Base-by-base conservation (phyloP, 1,140 invertebrate species). In the Nephotettix cincticeps region DNA sequence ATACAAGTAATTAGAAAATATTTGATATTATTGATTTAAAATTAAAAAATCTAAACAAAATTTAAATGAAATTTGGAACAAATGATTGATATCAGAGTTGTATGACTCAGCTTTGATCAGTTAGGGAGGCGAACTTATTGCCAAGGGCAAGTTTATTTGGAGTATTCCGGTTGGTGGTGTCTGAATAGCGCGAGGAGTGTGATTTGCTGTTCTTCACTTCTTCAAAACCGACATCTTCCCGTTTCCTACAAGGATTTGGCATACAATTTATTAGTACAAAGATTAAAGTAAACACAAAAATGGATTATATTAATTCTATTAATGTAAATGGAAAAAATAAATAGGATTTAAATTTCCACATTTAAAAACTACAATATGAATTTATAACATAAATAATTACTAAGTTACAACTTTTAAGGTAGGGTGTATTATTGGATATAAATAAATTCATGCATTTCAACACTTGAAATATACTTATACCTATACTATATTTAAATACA, bases 21-120 rank as follows among this genome's bases (percentile, higher is more conserved):
- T n/a, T n/a, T n/a, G n/a, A n/a, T n/a, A n/a, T n/a, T n/a, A n/a
- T n/a, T n/a, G n/a, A n/a, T n/a, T n/a, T n/a, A n/a, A n/a, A n/a
- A n/a, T n/a, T n/a, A n/a, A n/a, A n/a, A n/a, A n/a, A n/a, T n/a
- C n/a, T n/a, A n/a, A n/a, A n/a, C n/a, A 2, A 61, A 61, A 61
- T 14, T 27, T 27, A 14, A 61, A 61, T 6, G 28, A 61, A 61
- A 21, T 25, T 61, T 61, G 56, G 56, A 61, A 61, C 56, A 61
- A 61, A 4, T 19, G 23, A 6, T 61, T 25, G 25, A 21, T 61
- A 28, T 61, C n/a, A 27, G 4, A 4, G 13, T 61, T 6, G 6
- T 61, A 79, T 80, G 75, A 73, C 69, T 75, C 72, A 75, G 70
- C 74, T 75, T 64, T 75, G 72, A 51, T 75, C 74, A 21, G 72